These are phyloP conservation scores for Propithecus perrieri DNA, from an alignment of 2,797 vertebrate species.

Conservation along the genomic window DNA sequence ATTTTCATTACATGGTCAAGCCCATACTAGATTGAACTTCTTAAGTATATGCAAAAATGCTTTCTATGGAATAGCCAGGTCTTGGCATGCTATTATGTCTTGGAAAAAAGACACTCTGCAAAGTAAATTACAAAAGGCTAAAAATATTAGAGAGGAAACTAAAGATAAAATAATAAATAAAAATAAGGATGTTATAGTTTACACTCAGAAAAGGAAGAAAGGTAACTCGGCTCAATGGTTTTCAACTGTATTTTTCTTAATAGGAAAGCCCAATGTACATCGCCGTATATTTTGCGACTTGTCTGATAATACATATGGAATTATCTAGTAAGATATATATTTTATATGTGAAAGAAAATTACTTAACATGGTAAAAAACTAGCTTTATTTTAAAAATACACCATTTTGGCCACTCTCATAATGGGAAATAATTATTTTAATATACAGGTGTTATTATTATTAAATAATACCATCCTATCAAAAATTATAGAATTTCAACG, in stretches of 20 bases:
- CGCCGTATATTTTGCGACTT: not conserved
- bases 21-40: not conserved
- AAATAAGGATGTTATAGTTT: not conserved
- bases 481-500: not conserved
- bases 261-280: not conserved
- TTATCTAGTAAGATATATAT: not conserved
- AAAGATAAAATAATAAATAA: conserved; percentile 1
- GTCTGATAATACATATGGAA: not conserved
- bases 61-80: not conserved
- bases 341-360: not conserved
- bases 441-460: not conserved
- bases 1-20: not conserved
- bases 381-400: not conserved
- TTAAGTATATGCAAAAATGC: not conserved
- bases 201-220: not conserved
- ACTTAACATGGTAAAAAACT: not conserved
- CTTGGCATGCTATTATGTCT: not conserved
- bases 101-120: not conserved
- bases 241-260: not conserved
- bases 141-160: not conserved
- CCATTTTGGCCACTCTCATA: not conserved
- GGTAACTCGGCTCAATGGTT: not conserved
- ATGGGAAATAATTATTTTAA: not conserved
- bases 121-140: not conserved
- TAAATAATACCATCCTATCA: not conserved